phyloP scores from a whole-genome alignment of 1,140 invertebrate species.

The Sminthurides bifidus region DNA sequence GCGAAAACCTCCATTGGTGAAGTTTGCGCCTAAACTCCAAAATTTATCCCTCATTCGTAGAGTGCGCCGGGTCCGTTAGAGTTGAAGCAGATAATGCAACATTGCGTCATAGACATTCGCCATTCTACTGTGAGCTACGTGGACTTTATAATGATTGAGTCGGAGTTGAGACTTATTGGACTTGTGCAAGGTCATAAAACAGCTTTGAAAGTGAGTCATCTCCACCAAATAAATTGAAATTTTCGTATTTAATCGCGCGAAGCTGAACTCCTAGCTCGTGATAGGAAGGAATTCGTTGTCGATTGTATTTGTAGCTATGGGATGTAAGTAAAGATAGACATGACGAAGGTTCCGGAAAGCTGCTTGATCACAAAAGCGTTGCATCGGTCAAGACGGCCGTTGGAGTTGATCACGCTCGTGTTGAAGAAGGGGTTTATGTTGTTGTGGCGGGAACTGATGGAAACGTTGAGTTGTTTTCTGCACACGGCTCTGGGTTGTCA shows the following conservation, averaged over 20 bases:
- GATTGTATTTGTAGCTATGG: slow-evolving; percentile 13
- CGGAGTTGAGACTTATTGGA: slow-evolving; percentile 9
- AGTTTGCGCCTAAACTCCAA: too few species aligned
- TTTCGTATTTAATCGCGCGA: not conserved
- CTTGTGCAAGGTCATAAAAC: slow-evolving; percentile 7
- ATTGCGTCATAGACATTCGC: too few species aligned
- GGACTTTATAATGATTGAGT: too few species aligned
- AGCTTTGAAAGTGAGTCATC: slow-evolving; percentile 15
- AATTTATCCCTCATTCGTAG: too few species aligned
- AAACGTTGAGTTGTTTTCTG: slow-evolving; percentile 8
- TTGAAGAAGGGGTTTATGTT: slow-evolving; percentile 1
- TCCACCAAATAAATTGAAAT: not conserved
- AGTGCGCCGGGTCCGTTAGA: not conserved
- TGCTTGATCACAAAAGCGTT: slow-evolving; percentile 11
- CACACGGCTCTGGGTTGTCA: not conserved
- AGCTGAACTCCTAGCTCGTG: not conserved
- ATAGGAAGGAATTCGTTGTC: not conserved
- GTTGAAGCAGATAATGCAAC: too few species aligned
- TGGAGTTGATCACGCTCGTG: slow-evolving; percentile 5
- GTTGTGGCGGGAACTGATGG: slow-evolving; percentile 8
- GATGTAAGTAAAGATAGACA: slow-evolving; percentile 4
- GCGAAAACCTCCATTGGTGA: too few species aligned
- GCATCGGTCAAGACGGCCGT: slow-evolving; percentile 10
- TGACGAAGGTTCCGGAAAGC: not conserved
- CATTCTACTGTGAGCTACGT: too few species aligned